Evolutionary conservation across 2,888 invertebrate genomes (phyloP).

Genomic region (Trilocha varians): DNA sequence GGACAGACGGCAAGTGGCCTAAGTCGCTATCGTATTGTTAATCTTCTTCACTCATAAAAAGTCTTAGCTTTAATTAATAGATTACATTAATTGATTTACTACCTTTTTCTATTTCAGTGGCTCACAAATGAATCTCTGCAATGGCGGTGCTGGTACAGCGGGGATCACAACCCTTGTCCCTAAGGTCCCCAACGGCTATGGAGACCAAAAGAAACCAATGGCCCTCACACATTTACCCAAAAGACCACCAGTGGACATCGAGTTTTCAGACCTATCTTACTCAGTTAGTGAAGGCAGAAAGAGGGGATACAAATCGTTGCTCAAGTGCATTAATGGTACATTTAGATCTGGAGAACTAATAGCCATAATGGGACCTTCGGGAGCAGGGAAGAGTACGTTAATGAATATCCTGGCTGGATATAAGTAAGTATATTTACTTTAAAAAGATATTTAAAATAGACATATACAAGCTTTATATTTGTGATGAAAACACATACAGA

Average conservation of each 20-base stretch:
- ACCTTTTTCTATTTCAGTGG: constrained; percentile 66
- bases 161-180: constrained; percentile 71
- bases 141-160: constrained; percentile 73
- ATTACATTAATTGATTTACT: neutral
- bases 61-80: no score
- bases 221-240: constrained; percentile 88
- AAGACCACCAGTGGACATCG: constrained; percentile 91
- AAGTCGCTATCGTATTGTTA: no score
- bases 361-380: constrained; percentile 96
- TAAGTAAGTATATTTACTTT: constrained; percentile 74
- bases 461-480: neutral
- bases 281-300: constrained; percentile 88
- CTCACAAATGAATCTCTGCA: constrained; percentile 82
- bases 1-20: no score
- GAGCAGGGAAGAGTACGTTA: constrained; percentile 83
- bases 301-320: constrained; percentile 87
- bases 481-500: no score
- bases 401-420: constrained; percentile 93
- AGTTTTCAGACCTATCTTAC: constrained; percentile 90
- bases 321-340: constrained; percentile 91
- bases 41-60: no score
- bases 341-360: constrained; percentile 93
- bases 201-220: constrained; percentile 81
- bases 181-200: constrained; percentile 82
- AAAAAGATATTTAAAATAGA: neutral